A percentile compares a stretch with the other conserved stretches of the same genome.
These are phyloP conservation scores for Cylindroiulus punctatus DNA, from an alignment of 2,888 invertebrate genomes.

Conservation along the genomic window DNA sequence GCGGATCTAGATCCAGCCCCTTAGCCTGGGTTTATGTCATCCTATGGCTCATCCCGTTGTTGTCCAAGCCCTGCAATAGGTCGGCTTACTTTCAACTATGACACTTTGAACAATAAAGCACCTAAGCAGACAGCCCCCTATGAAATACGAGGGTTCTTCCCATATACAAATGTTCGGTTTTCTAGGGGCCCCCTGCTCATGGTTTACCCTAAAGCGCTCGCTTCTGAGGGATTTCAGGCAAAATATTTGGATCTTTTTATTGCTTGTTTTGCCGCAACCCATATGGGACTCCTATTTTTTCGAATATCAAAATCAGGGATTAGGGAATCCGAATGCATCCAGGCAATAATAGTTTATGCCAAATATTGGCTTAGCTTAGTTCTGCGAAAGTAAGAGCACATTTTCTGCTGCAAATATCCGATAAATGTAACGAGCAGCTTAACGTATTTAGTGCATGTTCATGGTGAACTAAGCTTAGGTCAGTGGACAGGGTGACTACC, in stretches of 20 bases:
- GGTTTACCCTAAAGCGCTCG: slow-evolving; percentile 12
- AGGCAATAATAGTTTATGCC: not conserved
- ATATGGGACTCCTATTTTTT: slow-evolving; percentile 22
- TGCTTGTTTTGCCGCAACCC: slow-evolving; percentile 31
- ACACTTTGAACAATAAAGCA: slow-evolving; percentile 36
- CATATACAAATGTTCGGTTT: not conserved
- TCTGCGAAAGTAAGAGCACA: not conserved
- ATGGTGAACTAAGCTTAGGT: too few species aligned
- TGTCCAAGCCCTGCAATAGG: slow-evolving; percentile 46
- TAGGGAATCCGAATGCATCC: not conserved
- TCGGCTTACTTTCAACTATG: slow-evolving; percentile 49
- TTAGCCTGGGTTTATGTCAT: slow-evolving; percentile 27
- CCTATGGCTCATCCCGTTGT: slow-evolving; percentile 49
- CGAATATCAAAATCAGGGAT: not conserved
- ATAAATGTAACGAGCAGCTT: not conserved
- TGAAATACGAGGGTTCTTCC: slow-evolving; percentile 43
- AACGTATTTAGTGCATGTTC: too few species aligned
- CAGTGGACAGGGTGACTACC: too few species aligned
- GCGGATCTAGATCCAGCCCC: slow-evolving; percentile 13
- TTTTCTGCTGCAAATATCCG: not conserved
- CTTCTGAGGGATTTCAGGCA: slow-evolving; percentile 15
- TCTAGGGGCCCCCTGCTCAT: slow-evolving; percentile 10
- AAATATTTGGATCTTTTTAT: slow-evolving; percentile 36
- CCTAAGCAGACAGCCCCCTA: slow-evolving; percentile 46
- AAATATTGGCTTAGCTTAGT: not conserved